Base-by-base conservation (phyloP, 2,888 invertebrate species). In the Nephrotoma flavescens region DNA sequence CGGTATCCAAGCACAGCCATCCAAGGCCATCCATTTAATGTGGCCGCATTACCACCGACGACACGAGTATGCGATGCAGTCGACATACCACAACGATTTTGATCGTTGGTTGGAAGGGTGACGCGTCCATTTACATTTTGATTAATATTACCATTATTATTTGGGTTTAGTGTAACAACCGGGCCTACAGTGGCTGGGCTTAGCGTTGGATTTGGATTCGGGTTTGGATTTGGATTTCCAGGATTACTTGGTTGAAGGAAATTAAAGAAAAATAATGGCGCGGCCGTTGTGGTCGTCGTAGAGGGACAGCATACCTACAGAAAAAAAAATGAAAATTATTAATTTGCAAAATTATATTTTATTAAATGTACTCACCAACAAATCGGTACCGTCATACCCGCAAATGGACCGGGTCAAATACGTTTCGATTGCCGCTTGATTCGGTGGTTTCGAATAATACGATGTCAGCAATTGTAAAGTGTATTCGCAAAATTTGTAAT, bases 1-100 rank as follows among this genome's bases (percentile, higher is more conserved):
- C 86, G 52, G 52, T 96, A 93, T 89, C 95, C 96, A 88, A 96
- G 94, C 9, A 96, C 96, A 0, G 95, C 96, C 93, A 96, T 94
- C 96, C 96, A 97, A 0, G 96, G 96, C 94, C 96, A 96, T 85
- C 95, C 93, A 41, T 96, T 96, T 87, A 87, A 89, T 87, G 89
- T 88, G 0, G 90, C 89, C 15, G 90, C 90, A 86, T 87, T 41
- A 0, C 91, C 91, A 7, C 95, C 95, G n/a, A 95, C 94, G 4
- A 95, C 92, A 86, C 94, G 92, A 42, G 91, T 91, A 88, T 91
- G 90, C 1, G 90, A 89, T 0, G 88, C 88, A 88, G 92, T 91
- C 87, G 92, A 92, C 41, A 91, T 90, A 2, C 95, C 95, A 89
- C 95, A 95, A 2, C 90, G 88, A 2, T 88, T 87, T 41, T 31